Conservation (phyloP, 2,113 vertebrate genomes). For the Muscicapa adusta region DNA sequence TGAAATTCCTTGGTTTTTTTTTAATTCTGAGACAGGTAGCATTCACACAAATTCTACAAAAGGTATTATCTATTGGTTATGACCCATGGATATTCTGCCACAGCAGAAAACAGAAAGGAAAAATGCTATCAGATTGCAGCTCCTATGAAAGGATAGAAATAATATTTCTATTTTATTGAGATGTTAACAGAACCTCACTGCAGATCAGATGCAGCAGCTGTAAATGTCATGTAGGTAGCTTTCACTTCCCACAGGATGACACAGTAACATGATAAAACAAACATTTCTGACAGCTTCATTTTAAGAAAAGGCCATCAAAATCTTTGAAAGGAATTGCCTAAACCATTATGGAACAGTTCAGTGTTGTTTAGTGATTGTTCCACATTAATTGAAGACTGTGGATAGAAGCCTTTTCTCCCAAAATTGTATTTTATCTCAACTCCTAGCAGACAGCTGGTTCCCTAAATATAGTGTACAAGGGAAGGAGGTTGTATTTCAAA, state of each 20-base stretch:
- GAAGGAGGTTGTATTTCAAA: background rate
- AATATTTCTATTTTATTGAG: background rate
- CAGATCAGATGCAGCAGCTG: background rate
- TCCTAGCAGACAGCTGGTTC: background rate
- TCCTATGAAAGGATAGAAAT: background rate
- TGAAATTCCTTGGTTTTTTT: background rate
- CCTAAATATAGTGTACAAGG: background rate
- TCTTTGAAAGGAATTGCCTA: background rate
- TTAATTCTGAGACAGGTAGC: background rate
- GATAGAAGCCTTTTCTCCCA: background rate
- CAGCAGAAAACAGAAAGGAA: background rate
- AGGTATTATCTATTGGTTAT: background rate
- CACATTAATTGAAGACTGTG: background rate
- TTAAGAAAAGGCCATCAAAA: background rate
- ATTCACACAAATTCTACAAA: background rate
- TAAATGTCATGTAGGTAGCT: background rate
- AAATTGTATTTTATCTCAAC: background rate
- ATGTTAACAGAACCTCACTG: background rate
- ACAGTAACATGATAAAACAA: background rate
- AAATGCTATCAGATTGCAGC: background rate
- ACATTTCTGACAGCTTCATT: slow-evolving; percentile 4
- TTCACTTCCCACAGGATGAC: background rate
- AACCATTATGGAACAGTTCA: background rate
- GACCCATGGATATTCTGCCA: background rate
- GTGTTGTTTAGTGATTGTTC: background rate